Evolutionary conservation across 1,140 invertebrate genomes (phyloP).

Genomic region (Polyergus mexicanus): DNA sequence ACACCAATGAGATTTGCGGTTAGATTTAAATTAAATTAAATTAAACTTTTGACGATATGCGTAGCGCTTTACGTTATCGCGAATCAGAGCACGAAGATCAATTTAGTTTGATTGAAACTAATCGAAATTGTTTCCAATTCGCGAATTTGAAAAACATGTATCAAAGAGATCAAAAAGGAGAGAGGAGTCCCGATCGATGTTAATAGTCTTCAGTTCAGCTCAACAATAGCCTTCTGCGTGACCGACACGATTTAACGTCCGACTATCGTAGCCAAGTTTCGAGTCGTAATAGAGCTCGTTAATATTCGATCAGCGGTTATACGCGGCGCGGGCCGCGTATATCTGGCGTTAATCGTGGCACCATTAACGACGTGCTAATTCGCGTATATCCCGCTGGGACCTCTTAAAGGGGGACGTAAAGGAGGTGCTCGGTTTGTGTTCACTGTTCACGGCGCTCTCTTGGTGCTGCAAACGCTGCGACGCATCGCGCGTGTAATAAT

Average conservation of each 20-base stretch:
- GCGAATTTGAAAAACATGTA: background rate
- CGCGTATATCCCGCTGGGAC: background rate
- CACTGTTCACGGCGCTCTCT: background rate
- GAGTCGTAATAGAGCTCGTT: conserved; percentile 71
- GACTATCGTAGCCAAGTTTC: conserved; percentile 47
- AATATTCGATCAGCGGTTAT: conserved; percentile 75
- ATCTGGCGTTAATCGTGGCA: conserved; percentile 67
- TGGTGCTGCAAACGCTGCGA: background rate
- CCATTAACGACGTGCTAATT: conserved; percentile 63
- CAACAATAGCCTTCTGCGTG: background rate
- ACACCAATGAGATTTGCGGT: background rate
- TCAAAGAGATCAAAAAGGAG: background rate
- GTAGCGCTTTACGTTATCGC: background rate
- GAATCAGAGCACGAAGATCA: background rate
- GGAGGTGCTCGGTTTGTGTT: conserved; percentile 42
- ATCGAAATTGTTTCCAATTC: background rate
- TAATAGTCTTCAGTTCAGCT: background rate
- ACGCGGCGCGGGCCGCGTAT: conserved; percentile 41
- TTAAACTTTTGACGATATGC: background rate
- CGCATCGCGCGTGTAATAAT: conserved; percentile 42
- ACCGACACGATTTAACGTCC: conserved; percentile 39
- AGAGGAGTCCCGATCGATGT: background rate
- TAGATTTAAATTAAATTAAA: background rate
- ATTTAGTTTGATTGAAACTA: background rate
- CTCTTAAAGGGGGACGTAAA: conserved; percentile 41